Conservation (phyloP, 2,888 invertebrate genomes). For the Dasypolia templi region DNA sequence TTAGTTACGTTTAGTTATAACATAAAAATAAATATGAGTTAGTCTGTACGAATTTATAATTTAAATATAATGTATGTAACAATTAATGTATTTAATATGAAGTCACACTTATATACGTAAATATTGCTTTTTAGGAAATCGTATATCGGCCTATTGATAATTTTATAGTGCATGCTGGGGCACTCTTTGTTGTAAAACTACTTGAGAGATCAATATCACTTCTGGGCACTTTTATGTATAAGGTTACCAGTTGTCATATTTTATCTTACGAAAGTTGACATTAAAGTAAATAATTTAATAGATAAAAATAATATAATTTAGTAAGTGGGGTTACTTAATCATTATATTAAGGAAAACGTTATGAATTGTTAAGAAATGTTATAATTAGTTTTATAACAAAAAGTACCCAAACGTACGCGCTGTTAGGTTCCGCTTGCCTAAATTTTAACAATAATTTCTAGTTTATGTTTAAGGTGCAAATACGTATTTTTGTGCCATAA, state of each 20-base stretch:
- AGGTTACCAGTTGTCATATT: slow-evolving; percentile 44
- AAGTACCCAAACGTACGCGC: slow-evolving; percentile 35
- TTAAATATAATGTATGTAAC: slow-evolving; percentile 76
- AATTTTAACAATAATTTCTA: slow-evolving; percentile 59
- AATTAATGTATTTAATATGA: slow-evolving; percentile 72
- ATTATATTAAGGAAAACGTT: slow-evolving; percentile 50
- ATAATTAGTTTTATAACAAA: slow-evolving; percentile 53
- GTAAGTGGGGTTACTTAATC: slow-evolving; percentile 52
- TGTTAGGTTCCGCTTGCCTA: slow-evolving; percentile 77
- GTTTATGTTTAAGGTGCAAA: slow-evolving; percentile 70
- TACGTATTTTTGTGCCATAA: slow-evolving; percentile 82
- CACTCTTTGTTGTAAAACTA: slow-evolving; percentile 52
- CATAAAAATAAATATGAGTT: slow-evolving; percentile 78
- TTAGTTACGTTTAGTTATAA: slow-evolving; percentile 76
- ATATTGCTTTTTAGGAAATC: slow-evolving; percentile 79
- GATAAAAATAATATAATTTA: slow-evolving; percentile 47
- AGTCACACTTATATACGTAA: slow-evolving; percentile 87
- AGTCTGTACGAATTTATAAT: slow-evolving; percentile 87
- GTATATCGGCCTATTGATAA: slow-evolving; percentile 77
- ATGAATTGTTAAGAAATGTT: slow-evolving; percentile 55
- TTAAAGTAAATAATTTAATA: slow-evolving; percentile 51
- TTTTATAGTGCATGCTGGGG: slow-evolving; percentile 46
- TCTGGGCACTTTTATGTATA: slow-evolving; percentile 18
- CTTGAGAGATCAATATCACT: slow-evolving; percentile 29
- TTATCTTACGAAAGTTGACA: slow-evolving; percentile 48